These are phyloP conservation scores for Paratrypauchen microcephalus DNA, from an alignment of 2,797 vertebrate species.

Conservation along the genomic window DNA sequence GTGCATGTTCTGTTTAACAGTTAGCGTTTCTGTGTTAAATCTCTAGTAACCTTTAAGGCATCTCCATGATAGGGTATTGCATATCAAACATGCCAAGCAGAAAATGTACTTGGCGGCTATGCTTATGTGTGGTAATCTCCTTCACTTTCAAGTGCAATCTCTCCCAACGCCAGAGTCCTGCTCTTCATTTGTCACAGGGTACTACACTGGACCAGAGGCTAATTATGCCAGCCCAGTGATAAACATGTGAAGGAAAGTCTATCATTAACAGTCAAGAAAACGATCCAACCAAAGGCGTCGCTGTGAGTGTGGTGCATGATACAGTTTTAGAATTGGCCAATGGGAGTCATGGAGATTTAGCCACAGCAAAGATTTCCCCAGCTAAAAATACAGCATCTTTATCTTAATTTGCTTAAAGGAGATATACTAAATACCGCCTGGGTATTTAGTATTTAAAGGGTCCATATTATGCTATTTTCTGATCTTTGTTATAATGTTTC, in stretches of 20 bases:
- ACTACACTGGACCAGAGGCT: slow-evolving; percentile 61
- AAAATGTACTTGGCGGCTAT: slow-evolving; percentile 66
- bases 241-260: slow-evolving; percentile 64
- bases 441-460: too few relatives aligned
- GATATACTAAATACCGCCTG: too few relatives aligned
- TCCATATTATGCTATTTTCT: too few relatives aligned
- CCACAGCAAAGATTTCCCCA: slow-evolving; percentile 21
- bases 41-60: slow-evolving; percentile 63
- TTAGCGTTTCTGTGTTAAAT: slow-evolving; percentile 58
- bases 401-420: slow-evolving; percentile 23
- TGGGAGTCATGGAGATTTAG: slow-evolving; percentile 22
- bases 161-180: slow-evolving; percentile 57
- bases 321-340: slow-evolving; percentile 36
- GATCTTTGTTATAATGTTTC: too few relatives aligned
- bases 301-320: slow-evolving; percentile 12
- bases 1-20: slow-evolving; percentile 51
- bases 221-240: slow-evolving; percentile 65
- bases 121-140: slow-evolving; percentile 71
- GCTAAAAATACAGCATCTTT: slow-evolving; percentile 17
- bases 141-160: slow-evolving; percentile 72
- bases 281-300: slow-evolving; percentile 22
- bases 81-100: slow-evolving; percentile 70
- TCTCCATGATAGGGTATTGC: slow-evolving; percentile 58
- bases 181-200: slow-evolving; percentile 64
- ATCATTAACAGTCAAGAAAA: slow-evolving; percentile 42